phyloP scores from a whole-genome alignment of 2,888 invertebrate species.

The Trilocha varians region DNA sequence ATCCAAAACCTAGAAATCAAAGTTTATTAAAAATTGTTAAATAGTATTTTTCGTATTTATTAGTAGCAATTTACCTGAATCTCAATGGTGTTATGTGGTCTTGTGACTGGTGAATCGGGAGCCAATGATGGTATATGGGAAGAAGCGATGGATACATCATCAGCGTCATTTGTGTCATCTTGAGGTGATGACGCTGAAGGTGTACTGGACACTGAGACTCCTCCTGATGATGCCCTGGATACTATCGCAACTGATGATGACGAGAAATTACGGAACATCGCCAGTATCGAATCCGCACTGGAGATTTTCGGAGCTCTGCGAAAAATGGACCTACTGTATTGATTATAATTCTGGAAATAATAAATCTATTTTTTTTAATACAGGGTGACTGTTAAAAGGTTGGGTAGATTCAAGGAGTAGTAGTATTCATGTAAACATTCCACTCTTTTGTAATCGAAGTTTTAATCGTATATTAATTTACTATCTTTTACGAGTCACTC shows the following conservation, averaged over 20 bases:
- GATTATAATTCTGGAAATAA: neutral
- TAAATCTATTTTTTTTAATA: no score
- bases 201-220: constrained; percentile 78
- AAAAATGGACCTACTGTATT: constrained; percentile 5
- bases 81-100: constrained; percentile 62
- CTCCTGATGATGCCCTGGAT: constrained; percentile 75
- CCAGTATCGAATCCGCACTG: constrained; percentile 84
- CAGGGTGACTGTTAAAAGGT: no score
- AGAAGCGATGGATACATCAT: constrained; percentile 81
- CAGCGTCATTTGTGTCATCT: constrained; percentile 79
- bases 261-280: constrained; percentile 84
- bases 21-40: neutral
- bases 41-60: no score
- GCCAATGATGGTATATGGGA: constrained; percentile 72
- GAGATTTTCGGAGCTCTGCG: constrained; percentile 77
- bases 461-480: no score
- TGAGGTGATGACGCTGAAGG: constrained; percentile 84
- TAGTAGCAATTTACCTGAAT: constrained; percentile 41
- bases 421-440: no score
- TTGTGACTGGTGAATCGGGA: constrained; percentile 76
- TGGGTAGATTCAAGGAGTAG: no score
- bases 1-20: constrained; percentile 72
- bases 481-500: no score
- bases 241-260: constrained; percentile 75
- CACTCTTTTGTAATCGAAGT: no score